These are phyloP conservation scores for Schizaphis graminum DNA, from an alignment of 2,888 invertebrate species.

Conservation along the genomic window DNA sequence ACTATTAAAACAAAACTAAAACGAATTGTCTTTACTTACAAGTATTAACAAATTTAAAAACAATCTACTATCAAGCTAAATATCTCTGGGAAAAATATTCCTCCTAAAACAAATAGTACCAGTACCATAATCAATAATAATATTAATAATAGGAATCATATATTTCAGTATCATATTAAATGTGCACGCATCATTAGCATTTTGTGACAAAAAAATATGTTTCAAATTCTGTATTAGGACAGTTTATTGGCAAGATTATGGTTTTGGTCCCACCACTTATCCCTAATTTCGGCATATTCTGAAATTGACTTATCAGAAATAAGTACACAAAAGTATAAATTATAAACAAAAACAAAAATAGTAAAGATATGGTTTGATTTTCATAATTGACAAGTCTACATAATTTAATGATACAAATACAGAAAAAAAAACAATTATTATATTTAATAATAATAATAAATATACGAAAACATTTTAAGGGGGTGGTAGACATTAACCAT, in stretches of 20 bases:
- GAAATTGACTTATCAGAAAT: conserved; percentile 45
- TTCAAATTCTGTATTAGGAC: conserved; percentile 59
- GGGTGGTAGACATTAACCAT: conserved; percentile 61
- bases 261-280: conserved; percentile 62
- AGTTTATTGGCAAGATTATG: conserved; percentile 64
- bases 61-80: conserved; percentile 62
- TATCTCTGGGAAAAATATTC: conserved; percentile 49
- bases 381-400: conserved; percentile 65
- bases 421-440: conserved; percentile 25
- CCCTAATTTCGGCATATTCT: conserved; percentile 28
- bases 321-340: conserved; percentile 32
- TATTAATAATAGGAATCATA: conserved; percentile 66
- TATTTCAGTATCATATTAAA: conserved; percentile 62
- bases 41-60: conserved; percentile 62
- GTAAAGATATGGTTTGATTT: conserved; percentile 59
- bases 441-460: conserved; percentile 41
- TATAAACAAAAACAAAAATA: conserved; percentile 52
- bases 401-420: conserved; percentile 36
- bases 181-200: conserved; percentile 64
- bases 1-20: conserved; percentile 62
- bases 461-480: conserved; percentile 11
- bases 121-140: conserved; percentile 64
- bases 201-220: conserved; percentile 65
- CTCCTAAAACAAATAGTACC: conserved; percentile 59
- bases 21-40: conserved; percentile 61